Evolutionary conservation across 2,113 vertebrate species (phyloP), one percentile per base, ranked within the genome.

Genomic region (Recurvirostra avosetta): DNA sequence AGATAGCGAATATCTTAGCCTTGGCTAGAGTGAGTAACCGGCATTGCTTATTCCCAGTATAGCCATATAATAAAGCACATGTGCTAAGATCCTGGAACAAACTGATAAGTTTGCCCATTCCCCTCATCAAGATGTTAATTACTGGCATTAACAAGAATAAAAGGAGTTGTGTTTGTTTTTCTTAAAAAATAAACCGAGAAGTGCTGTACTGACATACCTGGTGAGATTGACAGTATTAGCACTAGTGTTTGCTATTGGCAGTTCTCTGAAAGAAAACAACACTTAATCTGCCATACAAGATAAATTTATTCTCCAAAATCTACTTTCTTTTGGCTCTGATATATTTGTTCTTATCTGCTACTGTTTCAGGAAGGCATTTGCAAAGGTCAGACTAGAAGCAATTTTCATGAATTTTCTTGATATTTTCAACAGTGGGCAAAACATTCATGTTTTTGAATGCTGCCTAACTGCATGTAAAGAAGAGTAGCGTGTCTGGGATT

Each of bases 331-430:
- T 88, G 45, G 18, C 38, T 79, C 32, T 70, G 15, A 79, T 62
- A 8, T 53, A 76, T 91, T 94, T 83, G 9, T 58, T 88, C 68
- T 89, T 96, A 82, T 92, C 77, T 94, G 18, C 41, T 82, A 1
- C 41, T 90, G 41, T 70, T 95, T 88, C 30, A 30, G 38, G 11
- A 71, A 67, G 27, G 45, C 45, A 88, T 82, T 95, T 91, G 30
- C 66, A 95, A 91, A 95, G 74, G 84, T 95, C 66, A 92, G 19
- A 45, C 41, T 40, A 62, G 71, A 91, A 85, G 47, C 59, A 86
- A 88, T 96, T 94, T 95, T 73, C 38, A 9, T 63, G 16, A 79
- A 15, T 80, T 84, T 86, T 78, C n/a, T 53, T 88, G 84, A 2
- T 90, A 70, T 91, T 95, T 94, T 85, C 90, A 70, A 61, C n/a